A percentile compares a stretch with the other conserved stretches of the same genome.
phyloP scores from a whole-genome alignment of 2,888 invertebrate species.

The Phortica okadai region DNA sequence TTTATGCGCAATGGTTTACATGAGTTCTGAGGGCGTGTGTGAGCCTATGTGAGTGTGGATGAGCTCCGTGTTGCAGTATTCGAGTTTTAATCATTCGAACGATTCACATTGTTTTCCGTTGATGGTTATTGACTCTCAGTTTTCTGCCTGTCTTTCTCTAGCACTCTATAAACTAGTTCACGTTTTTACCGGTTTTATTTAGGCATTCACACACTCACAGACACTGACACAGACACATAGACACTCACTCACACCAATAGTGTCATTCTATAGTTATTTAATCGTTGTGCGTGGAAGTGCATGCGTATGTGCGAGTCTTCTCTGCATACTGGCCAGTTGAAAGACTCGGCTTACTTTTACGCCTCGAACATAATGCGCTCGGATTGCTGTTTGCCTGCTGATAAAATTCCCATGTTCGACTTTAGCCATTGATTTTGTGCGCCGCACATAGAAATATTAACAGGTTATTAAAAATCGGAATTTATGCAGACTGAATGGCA shows the following conservation, averaged over 20 bases:
- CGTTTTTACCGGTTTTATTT: constrained; percentile 18
- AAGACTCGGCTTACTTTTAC: constrained; percentile 13
- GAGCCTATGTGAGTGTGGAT: constrained; percentile 40
- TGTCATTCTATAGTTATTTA: not conserved
- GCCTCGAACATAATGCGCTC: constrained; percentile 18
- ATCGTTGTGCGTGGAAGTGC: constrained; percentile 2
- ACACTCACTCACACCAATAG: not conserved
- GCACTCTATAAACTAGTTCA: not conserved
- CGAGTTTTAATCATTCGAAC: constrained; percentile 68
- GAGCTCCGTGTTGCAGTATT: constrained; percentile 56
- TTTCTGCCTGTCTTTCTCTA: not conserved
- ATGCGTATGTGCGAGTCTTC: not conserved
- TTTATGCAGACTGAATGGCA: constrained; percentile 5
- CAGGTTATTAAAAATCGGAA: constrained; percentile 29
- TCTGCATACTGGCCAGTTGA: constrained; percentile 10
- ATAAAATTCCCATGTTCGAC: constrained; percentile 20
- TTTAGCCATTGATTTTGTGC: constrained; percentile 16
- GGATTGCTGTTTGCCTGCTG: constrained; percentile 18
- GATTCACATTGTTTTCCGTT: constrained; percentile 63
- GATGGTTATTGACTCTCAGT: constrained; percentile 18
- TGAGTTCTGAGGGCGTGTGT: constrained; percentile 20
- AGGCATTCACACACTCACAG: constrained; percentile 45
- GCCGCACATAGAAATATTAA: constrained; percentile 22
- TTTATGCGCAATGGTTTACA: constrained; percentile 12
- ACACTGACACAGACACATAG: constrained; percentile 54